Conservation (phyloP, 2,113 vertebrate species). For the Pholis gunnellus region DNA sequence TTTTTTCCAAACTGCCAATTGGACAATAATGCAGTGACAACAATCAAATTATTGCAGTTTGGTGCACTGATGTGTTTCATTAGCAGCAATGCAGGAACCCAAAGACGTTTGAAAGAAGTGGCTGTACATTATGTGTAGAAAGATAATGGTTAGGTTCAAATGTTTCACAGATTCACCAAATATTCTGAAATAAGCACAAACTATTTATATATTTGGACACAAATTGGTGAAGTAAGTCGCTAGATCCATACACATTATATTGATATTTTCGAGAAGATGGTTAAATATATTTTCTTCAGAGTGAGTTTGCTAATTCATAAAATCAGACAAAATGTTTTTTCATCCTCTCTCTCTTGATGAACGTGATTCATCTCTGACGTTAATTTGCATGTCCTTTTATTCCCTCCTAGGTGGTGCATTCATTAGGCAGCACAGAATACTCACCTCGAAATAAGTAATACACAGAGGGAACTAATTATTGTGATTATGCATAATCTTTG, state of each 20-base stretch:
- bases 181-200: neutral
- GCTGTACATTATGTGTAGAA: neutral
- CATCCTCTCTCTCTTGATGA: conserved; percentile 32
- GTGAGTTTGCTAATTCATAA: conserved; percentile 56
- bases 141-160: neutral
- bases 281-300: conserved; percentile 25
- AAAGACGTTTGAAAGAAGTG: neutral
- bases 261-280: neutral
- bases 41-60: neutral
- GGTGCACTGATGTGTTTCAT: neutral
- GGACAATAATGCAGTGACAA: neutral
- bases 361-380: conserved; percentile 62
- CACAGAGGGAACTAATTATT: conserved; percentile 78
- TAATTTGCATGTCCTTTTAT: conserved; percentile 73
- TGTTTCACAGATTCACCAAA: conserved; percentile 7
- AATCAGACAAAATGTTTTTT: conserved; percentile 43
- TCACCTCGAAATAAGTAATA: conserved; percentile 73
- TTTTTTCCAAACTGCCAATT: conserved; percentile 1
- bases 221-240: neutral
- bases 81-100: neutral
- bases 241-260: neutral
- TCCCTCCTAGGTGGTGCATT: conserved; percentile 66
- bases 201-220: neutral
- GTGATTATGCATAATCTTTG: conserved; percentile 78
- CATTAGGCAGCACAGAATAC: conserved; percentile 73